Evolutionary conservation across 2,797 vertebrate genomes (phyloP).

Genomic region (Protosalanx chinensis): DNA sequence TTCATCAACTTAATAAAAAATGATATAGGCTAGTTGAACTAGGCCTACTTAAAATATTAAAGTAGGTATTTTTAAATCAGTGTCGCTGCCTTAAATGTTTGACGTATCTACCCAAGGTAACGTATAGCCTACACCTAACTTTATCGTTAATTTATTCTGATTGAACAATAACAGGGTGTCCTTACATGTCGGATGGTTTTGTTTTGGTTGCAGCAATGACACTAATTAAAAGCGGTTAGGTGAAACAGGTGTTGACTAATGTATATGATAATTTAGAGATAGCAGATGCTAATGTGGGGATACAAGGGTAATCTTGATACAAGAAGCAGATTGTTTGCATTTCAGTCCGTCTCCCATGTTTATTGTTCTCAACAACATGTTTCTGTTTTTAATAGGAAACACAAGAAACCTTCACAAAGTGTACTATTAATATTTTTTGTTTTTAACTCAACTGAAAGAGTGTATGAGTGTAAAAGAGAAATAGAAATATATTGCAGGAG

Average conservation of each 20-base stretch:
- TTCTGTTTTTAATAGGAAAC: constrained; percentile 8
- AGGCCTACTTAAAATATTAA: neutral
- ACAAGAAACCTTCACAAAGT: constrained; percentile 33
- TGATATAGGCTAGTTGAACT: neutral
- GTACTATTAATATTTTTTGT: constrained; percentile 1
- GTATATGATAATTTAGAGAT: constrained; percentile 80
- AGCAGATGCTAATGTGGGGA: constrained; percentile 72
- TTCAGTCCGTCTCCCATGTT: constrained; percentile 24
- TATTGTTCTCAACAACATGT: constrained; percentile 61
- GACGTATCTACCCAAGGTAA: neutral
- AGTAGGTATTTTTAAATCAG: neutral
- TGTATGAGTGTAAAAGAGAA: neutral
- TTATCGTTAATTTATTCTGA: constrained; percentile 42
- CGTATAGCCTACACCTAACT: constrained; percentile 2
- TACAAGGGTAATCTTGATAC: constrained; percentile 66
- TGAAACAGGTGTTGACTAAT: constrained; percentile 80
- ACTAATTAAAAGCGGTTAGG: constrained; percentile 72
- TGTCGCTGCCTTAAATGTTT: neutral
- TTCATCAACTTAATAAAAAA: neutral
- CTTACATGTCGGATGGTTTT: constrained; percentile 47
- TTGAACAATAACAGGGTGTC: constrained; percentile 51
- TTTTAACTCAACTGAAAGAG: constrained; percentile 1
- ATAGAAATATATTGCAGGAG: neutral
- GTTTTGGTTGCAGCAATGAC: constrained; percentile 57
- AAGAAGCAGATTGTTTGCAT: constrained; percentile 33